Percentiles rank a stretch among this genome's conserved stretches.
These are phyloP conservation scores for Petrocephalus zakoni DNA, from an alignment of 2,113 vertebrate genomes.

Conservation along the genomic window DNA sequence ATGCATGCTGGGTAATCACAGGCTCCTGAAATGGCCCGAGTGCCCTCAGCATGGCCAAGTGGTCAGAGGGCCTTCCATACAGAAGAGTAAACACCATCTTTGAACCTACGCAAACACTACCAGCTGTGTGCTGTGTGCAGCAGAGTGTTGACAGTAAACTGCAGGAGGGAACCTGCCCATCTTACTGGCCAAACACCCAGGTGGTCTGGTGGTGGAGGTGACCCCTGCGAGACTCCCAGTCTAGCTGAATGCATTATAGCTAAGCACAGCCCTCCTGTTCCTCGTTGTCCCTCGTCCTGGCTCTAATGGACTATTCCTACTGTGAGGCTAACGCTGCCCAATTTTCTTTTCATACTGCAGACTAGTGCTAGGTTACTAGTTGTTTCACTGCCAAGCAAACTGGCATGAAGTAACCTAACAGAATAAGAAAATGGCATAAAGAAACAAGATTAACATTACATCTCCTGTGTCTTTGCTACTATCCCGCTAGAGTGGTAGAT, in stretches of 20 bases:
- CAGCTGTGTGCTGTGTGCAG: slow-evolving; percentile 14
- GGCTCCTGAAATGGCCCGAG: background rate
- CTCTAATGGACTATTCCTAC: background rate
- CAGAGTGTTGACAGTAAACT: background rate
- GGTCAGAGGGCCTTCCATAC: background rate
- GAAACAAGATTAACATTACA: background rate
- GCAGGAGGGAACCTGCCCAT: background rate
- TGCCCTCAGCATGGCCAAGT: background rate
- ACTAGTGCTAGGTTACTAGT: too few relatives aligned
- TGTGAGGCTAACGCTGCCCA: background rate
- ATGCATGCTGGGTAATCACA: background rate
- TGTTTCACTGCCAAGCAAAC: background rate
- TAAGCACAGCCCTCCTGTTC: background rate
- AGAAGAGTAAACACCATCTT: slow-evolving; percentile 7
- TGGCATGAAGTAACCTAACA: background rate
- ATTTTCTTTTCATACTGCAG: background rate
- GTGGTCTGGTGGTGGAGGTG: background rate
- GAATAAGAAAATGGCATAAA: background rate
- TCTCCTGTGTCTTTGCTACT: background rate
- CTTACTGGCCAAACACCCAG: background rate
- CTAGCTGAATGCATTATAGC: background rate
- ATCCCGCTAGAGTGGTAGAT: background rate
- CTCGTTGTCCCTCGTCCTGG: background rate
- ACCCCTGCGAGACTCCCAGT: background rate
- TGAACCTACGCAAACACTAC: slow-evolving; percentile 19